Evolutionary conservation across 2,888 invertebrate species (phyloP), one percentile per base, ranked within the genome.

Genomic region (Branchellion lobata): DNA sequence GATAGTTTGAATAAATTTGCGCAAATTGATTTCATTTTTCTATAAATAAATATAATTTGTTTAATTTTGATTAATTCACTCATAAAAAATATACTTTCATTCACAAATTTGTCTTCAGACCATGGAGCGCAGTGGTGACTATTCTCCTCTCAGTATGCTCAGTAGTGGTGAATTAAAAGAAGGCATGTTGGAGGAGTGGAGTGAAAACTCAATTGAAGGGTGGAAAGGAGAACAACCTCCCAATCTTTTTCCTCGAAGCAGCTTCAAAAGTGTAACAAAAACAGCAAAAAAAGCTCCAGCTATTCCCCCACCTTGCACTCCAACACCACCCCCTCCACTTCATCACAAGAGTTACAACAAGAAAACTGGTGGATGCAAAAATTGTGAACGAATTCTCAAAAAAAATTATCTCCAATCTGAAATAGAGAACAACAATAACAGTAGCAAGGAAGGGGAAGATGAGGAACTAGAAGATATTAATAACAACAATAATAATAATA

Each of bases 321-420:
- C 61, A 24, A 57, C 61, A 24, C 61, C 61, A 57, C 61, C 61
- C 5, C 61, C 61, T 24, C 61, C 61, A 14, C 61, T 57, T n/a
- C 61, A 57, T n/a, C 8, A 57, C 61, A 57, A 57, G n/a, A 57
- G 61, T n/a, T 57, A 57, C 61, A 57, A 57, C n/a, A 57, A n/a
- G 24, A 57, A 57, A n/a, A 57, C 5, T 40, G 40, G 61, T 57
- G 21, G 61, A n/a, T 57, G 61, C 61, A 57, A 57, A 57, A 57
- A 57, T 8, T 57, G 61, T n/a, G 14, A 57, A 40, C 5, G 40
- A 40, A 8, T 40, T 40, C 14, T 40, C 14, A 40, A 40, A 57
- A 57, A 57, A 18, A 18, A 3, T 57, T 3, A 8, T 24, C n/a
- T 24, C 21, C n/a, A 3, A 57, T 24, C 61, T 14, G n/a, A 57